Percentiles rank a stretch among this genome's conserved stretches.
These are phyloP conservation scores for Drosophila pallidifrons DNA, from an alignment of 1,140 invertebrate genomes.

Conservation along the genomic window DNA sequence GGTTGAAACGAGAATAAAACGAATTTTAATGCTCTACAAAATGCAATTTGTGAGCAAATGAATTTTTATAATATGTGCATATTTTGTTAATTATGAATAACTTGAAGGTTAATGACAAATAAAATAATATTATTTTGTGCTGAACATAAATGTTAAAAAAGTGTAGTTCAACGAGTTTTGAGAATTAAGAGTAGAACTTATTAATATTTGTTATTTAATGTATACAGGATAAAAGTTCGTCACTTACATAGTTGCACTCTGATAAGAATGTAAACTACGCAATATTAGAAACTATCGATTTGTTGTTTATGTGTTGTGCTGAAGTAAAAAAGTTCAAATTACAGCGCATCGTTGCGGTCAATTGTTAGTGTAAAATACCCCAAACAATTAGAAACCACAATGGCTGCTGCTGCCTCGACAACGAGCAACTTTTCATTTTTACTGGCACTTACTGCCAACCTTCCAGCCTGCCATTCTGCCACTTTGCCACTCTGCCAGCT, in stretches of 20 bases:
- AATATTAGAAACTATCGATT: constrained; percentile 37
- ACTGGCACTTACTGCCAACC: constrained; percentile 55
- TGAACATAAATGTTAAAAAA: no score
- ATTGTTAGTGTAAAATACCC: constrained; percentile 80
- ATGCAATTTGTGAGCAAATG: background rate
- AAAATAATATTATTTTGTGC: no score
- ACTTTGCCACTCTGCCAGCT: background rate
- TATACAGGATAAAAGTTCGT: background rate
- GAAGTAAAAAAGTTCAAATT: constrained; percentile 60
- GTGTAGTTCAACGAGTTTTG: background rate
- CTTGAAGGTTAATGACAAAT: no score
- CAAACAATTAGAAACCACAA: constrained; percentile 82
- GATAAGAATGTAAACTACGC: constrained; percentile 2
- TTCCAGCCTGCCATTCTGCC: constrained; percentile 14
- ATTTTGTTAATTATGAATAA: no score
- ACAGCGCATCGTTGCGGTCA: constrained; percentile 75
- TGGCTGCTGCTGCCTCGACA: constrained; percentile 58
- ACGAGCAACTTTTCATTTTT: constrained; percentile 76
- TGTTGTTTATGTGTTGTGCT: constrained; percentile 19
- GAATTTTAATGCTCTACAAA: background rate
- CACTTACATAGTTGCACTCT: background rate
- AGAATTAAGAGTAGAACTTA: background rate
- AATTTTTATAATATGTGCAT: background rate
- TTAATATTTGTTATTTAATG: background rate
- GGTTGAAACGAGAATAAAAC: background rate